phyloP scores from a whole-genome alignment of 37 sponge, comb jelly and placozoan species.

The Hormiphora californensis region DNA sequence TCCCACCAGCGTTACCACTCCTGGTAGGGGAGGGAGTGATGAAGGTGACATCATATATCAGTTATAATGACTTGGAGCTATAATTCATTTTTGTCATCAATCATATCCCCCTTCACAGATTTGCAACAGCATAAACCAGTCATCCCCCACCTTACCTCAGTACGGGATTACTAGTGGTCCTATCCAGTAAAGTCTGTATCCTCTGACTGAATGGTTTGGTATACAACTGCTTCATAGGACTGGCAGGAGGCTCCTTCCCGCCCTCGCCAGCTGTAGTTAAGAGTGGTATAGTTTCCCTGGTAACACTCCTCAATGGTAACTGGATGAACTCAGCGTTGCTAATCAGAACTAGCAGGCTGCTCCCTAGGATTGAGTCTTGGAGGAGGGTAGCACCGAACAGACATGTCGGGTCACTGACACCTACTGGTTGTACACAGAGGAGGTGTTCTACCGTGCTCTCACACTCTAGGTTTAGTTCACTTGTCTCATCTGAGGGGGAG shows the following conservation, averaged over 20 bases:
- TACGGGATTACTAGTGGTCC: slow-evolving; percentile 9
- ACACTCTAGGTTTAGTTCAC: slow-evolving; percentile 36
- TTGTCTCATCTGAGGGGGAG: background rate
- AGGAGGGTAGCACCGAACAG: background rate
- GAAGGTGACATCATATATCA: background rate
- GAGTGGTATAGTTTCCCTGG: slow-evolving; percentile 11
- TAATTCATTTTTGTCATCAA: too few relatives aligned
- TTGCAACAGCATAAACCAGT: background rate
- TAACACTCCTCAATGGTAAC: background rate
- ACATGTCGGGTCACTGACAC: slow-evolving; percentile 1
- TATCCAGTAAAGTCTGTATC: background rate
- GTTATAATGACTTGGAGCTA: too few relatives aligned
- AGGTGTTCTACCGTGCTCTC: slow-evolving; percentile 8
- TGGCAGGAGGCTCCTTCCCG: background rate
- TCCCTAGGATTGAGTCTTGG: background rate
- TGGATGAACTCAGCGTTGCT: slow-evolving; percentile 26
- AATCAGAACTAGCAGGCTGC: slow-evolving; percentile 2
- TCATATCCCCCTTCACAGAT: background rate
- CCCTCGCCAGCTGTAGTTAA: background rate
- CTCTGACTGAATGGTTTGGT: slow-evolving; percentile 43
- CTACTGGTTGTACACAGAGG: slow-evolving; percentile 17
- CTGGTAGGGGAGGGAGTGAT: background rate
- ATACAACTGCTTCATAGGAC: slow-evolving; percentile 37
- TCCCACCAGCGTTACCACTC: background rate
- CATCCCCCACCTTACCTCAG: background rate